phyloP scores from a whole-genome alignment of 2,888 invertebrate species.

The Scotopteryx bipunctaria region DNA sequence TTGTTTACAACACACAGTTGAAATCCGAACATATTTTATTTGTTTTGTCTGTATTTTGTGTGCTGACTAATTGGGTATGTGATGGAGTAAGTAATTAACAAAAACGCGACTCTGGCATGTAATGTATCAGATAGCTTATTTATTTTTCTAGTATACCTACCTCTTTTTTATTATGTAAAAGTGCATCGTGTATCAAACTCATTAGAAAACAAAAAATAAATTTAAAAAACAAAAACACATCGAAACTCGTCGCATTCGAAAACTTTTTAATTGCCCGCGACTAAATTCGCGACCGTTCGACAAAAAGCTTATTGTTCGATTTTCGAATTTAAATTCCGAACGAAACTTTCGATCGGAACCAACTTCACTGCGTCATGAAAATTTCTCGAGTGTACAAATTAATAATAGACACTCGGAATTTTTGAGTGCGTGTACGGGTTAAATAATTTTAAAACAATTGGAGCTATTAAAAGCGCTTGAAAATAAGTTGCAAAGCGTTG shows the following conservation, averaged over 20 bases:
- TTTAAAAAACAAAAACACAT: slow-evolving; percentile 43
- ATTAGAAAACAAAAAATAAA: slow-evolving; percentile 29
- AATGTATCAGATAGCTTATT: too few species aligned
- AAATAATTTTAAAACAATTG: slow-evolving; percentile 42
- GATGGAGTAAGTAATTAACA: background rate
- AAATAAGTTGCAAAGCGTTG: too few species aligned
- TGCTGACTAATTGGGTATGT: slow-evolving; percentile 18
- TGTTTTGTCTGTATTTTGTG: slow-evolving; percentile 38
- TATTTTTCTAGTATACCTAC: too few species aligned
- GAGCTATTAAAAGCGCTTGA: slow-evolving; percentile 18
- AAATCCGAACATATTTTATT: slow-evolving; percentile 29
- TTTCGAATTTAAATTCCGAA: slow-evolving; percentile 61
- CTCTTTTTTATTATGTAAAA: background rate
- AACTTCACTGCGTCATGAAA: slow-evolving; percentile 60
- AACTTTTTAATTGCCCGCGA: slow-evolving; percentile 78
- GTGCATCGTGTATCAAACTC: slow-evolving; percentile 1
- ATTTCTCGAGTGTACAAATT: slow-evolving; percentile 49
- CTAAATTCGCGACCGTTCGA: slow-evolving; percentile 70
- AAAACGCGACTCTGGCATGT: background rate
- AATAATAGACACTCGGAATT: slow-evolving; percentile 55
- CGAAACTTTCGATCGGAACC: slow-evolving; percentile 54
- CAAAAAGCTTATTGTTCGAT: slow-evolving; percentile 71
- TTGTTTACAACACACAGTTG: slow-evolving; percentile 49
- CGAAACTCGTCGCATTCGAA: slow-evolving; percentile 50
- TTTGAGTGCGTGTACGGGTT: slow-evolving; percentile 50